These are phyloP conservation scores for Malurus melanocephalus DNA, from an alignment of 2,113 vertebrate genomes.

Conservation along the genomic window DNA sequence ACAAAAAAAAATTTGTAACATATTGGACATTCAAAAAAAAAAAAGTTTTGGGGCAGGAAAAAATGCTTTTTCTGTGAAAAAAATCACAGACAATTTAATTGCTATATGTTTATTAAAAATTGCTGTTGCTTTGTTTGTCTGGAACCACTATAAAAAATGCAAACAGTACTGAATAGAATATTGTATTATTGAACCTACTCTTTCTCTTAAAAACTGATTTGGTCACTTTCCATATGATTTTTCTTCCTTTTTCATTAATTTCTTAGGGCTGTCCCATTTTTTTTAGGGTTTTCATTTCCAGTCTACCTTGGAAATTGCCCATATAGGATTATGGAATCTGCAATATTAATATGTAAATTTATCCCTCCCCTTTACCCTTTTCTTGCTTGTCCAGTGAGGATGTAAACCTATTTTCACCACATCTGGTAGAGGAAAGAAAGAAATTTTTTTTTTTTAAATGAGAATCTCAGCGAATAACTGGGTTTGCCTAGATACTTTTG, in stretches of 20 bases:
- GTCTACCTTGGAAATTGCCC: neutral
- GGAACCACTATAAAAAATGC: neutral
- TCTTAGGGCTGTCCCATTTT: neutral
- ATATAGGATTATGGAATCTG: neutral
- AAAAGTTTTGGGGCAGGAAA: neutral
- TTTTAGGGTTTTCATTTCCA: neutral
- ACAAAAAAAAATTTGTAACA: fast-evolving
- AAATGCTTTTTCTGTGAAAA: neutral
- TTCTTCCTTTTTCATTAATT: neutral
- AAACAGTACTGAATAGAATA: neutral
- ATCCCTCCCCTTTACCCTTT: neutral
- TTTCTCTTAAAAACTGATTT: neutral
- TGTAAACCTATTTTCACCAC: neutral
- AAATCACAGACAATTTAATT: neutral
- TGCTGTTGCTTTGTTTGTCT: neutral
- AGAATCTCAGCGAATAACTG: neutral
- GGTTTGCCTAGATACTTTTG: neutral
- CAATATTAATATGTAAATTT: neutral
- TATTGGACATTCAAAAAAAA: neutral
- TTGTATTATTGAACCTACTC: neutral
- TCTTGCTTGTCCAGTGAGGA: neutral
- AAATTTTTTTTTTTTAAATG: neutral
- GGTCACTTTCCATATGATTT: neutral
- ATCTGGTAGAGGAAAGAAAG: neutral
- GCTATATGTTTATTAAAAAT: neutral